Evolutionary conservation across 2,797 vertebrate species (phyloP), one percentile per base, ranked within the genome.

Genomic region (Crenichthys baileyi): DNA sequence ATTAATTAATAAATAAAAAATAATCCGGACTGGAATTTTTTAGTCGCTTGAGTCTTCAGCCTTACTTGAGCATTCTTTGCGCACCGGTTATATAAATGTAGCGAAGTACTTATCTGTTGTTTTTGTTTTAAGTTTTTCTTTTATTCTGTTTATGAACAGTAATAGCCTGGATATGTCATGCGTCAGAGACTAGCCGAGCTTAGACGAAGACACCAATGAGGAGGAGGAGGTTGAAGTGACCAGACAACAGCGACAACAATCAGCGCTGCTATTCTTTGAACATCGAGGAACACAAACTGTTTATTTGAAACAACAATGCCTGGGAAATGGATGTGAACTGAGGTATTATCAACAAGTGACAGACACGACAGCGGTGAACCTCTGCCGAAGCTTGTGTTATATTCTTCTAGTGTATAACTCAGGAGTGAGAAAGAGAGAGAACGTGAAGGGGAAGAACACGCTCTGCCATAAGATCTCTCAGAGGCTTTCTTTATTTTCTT

Each of bases 11-110:
- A 18, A 9, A 79, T 75, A 51, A 36, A 76, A 88, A 83, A 76
- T 53, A 44, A 91, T 91, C 83, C 79, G 78, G 78, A 85, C 82
- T 84, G 88, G 83, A 87, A 79, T 91, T 93, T 93, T 91, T 76
- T 88, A 92, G 91, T 89, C 88, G 90, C 90, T 92, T 90, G 87
- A 90, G 90, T 93, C 83, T 90, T 81, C 82, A 91, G 94, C 89
- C 86, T 93, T 90, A 91, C 92, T 92, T 90, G 89, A 93, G 89
- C 90, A 89, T 94, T 92, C 85, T 93, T 89, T 91, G 77, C 90
- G 84, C 91, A 91, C 90, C 84, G 76, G 86, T 90, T 88, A 88
- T 88, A 90, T 92, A 79, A 91, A 92, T 92, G 93, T 94, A 93
- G 92, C 90, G 85, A 90, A 87, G 90, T 94, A 90, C 90, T 93